A percentile compares a stretch with the other conserved stretches of the same genome.
Conservation (phyloP, 2,113 vertebrate species). For the Cyanoliseus patagonus region DNA sequence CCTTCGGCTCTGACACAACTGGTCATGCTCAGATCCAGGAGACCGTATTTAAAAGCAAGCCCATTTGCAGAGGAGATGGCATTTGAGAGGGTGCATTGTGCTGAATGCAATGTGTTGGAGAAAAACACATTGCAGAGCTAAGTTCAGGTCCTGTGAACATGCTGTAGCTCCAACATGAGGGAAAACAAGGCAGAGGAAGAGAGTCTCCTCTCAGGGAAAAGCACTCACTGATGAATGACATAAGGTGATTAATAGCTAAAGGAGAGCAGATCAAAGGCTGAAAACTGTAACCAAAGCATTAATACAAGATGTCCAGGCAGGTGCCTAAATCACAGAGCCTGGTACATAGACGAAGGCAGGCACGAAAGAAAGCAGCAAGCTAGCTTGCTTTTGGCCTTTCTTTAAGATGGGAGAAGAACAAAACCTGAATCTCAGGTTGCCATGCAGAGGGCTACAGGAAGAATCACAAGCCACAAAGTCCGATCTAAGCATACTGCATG, state of each 20-base stretch:
- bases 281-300: neutral
- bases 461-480: neutral
- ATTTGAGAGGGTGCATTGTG: neutral
- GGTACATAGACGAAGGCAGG: neutral
- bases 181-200: neutral
- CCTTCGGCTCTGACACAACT: neutral
- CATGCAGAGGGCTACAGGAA: neutral
- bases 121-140: neutral
- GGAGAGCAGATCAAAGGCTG: neutral
- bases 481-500: neutral
- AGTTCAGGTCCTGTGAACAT: neutral
- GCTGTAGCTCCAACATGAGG: neutral
- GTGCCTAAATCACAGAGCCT: neutral
- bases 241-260: neutral
- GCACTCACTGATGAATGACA: neutral
- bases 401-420: neutral
- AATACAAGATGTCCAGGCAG: neutral
- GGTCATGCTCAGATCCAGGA: neutral
- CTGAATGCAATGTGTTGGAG: neutral
- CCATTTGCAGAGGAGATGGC: neutral
- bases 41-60: neutral
- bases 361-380: neutral
- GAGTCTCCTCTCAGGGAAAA: neutral
- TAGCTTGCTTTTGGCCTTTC: neutral
- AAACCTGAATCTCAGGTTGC: neutral